These are phyloP conservation scores for Ceratosolen solmsi DNA, from an alignment of 1,140 invertebrate species.

Conservation along the genomic window DNA sequence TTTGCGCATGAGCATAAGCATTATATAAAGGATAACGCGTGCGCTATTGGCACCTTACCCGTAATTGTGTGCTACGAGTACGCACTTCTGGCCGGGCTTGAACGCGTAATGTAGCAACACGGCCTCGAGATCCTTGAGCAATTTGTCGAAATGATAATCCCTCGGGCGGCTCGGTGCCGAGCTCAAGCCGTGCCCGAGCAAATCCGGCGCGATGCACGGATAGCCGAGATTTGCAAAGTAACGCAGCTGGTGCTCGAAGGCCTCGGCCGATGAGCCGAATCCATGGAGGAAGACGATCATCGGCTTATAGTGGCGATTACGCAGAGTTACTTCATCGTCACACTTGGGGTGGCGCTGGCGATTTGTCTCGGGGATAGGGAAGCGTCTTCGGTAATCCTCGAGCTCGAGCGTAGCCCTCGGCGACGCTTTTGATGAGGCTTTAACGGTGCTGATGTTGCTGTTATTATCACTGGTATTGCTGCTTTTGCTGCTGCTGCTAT, in stretches of 20 bases:
- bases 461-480: not conserved
- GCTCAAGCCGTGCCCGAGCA: constrained; percentile 83
- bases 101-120: constrained; percentile 79
- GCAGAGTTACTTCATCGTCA: constrained; percentile 56
- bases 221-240: constrained; percentile 79
- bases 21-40: not conserved
- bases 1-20: not conserved
- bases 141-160: constrained; percentile 79
- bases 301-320: constrained; percentile 70
- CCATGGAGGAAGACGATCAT: constrained; percentile 83
- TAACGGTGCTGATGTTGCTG: too few species aligned
- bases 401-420: constrained; percentile 52
- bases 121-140: constrained; percentile 77
- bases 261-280: constrained; percentile 81
- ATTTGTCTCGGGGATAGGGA: constrained; percentile 30
- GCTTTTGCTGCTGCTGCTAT: constrained; percentile 2
- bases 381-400: constrained; percentile 51
- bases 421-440: not conserved
- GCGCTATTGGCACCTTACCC: constrained; percentile 62
- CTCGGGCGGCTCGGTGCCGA: constrained; percentile 75
- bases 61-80: constrained; percentile 71
- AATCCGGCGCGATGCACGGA: constrained; percentile 81
- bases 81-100: constrained; percentile 67
- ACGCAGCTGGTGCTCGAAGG: constrained; percentile 78
- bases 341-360: not conserved